A percentile compares a stretch with the other conserved stretches of the same genome.
Conservation (phyloP, 1,140 invertebrate genomes). For the Diorhabda sublineata region DNA sequence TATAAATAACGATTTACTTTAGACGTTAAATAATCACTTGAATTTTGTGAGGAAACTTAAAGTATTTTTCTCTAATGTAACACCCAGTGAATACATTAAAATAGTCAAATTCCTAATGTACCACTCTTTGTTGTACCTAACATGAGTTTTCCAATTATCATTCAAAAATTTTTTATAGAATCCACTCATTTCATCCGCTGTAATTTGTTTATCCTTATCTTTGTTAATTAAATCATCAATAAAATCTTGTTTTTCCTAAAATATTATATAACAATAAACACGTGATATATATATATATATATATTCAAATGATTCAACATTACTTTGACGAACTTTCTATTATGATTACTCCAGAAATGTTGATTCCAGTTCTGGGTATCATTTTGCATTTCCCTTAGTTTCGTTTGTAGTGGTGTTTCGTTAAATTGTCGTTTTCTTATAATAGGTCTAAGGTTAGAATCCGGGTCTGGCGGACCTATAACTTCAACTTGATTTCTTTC, state of each 20-base stretch:
- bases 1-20: too few relatives aligned
- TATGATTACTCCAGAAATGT: constrained; percentile 75
- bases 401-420: constrained; percentile 63
- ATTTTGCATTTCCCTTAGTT: constrained; percentile 59
- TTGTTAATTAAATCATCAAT: constrained; percentile 50
- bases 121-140: constrained; percentile 70
- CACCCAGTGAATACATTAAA: constrained; percentile 56
- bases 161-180: constrained; percentile 81
- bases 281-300: neutral
- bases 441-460: constrained; percentile 72
- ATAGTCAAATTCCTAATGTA: constrained; percentile 68
- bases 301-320: neutral
- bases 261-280: constrained; percentile 6
- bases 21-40: too few relatives aligned
- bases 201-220: constrained; percentile 51
- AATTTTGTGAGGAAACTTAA: neutral
- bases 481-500: constrained; percentile 43
- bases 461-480: constrained; percentile 74
- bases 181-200: constrained; percentile 78
- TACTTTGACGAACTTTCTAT: constrained; percentile 63
- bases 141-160: constrained; percentile 67
- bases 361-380: constrained; percentile 77
- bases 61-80: constrained; percentile 43
- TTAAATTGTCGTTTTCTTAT: constrained; percentile 58
- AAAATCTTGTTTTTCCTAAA: constrained; percentile 63